Evolutionary conservation across 2,113 vertebrate species (phyloP).

Genomic region (Hypocryptadius cinnamomeus): DNA sequence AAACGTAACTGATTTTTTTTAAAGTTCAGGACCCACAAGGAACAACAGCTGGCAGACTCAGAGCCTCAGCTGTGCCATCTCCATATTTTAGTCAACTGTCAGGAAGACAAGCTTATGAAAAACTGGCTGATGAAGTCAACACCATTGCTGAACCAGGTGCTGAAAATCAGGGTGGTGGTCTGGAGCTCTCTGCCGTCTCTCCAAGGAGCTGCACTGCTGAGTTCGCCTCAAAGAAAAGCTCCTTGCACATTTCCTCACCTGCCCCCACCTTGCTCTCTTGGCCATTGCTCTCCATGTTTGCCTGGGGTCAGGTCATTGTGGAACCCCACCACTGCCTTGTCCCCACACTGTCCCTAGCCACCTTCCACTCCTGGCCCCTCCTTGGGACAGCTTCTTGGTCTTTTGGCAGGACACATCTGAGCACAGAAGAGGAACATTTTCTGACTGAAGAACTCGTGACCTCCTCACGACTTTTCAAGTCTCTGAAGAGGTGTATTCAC

Average conservation of each 20-base stretch:
- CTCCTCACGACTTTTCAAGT: not conserved
- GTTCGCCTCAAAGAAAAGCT: not conserved
- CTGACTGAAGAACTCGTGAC: not conserved
- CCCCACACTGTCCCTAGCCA: not conserved
- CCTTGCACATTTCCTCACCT: not conserved
- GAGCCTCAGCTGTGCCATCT: not conserved
- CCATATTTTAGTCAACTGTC: rapidly evolving
- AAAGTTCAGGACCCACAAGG: not conserved
- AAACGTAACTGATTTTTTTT: not conserved
- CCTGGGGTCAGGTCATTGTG: too few relatives aligned
- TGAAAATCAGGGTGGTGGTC: not conserved
- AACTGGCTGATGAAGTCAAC: not conserved
- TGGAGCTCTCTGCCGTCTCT: not conserved
- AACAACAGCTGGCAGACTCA: not conserved
- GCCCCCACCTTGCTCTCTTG: rapidly evolving
- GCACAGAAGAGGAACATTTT: not conserved
- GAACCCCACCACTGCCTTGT: not conserved
- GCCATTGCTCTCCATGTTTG: not conserved
- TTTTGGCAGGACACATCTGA: not conserved
- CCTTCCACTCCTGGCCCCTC: not conserved
- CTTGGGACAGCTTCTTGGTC: not conserved
- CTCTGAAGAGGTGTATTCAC: not conserved
- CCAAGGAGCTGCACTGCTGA: not conserved
- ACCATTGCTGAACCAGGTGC: not conserved
- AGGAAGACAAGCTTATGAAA: not conserved